Conservation (phyloP, 2,797 vertebrate species). For the Notolepis coatsorum region DNA sequence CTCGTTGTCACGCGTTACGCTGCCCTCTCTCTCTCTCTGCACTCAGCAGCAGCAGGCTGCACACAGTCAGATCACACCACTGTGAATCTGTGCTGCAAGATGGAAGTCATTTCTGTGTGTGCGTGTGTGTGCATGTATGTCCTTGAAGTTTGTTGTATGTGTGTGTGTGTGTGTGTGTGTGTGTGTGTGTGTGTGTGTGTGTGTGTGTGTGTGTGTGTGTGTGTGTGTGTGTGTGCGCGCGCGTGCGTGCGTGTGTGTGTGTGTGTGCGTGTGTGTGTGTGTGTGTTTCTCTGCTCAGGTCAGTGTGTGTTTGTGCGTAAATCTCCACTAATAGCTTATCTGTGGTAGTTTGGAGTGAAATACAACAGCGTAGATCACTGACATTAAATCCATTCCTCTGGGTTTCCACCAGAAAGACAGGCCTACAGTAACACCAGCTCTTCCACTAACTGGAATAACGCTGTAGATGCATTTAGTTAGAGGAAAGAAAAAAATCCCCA, state of each 20-base stretch:
- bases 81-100: no score
- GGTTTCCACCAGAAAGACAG: slow-evolving; percentile 57
- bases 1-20: no score
- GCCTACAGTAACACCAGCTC: slow-evolving; percentile 56
- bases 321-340: slow-evolving; percentile 48
- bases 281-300: no score
- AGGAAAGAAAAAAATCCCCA: slow-evolving; percentile 42
- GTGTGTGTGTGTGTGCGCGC: slow-evolving; percentile 22
- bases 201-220: slow-evolving; percentile 15
- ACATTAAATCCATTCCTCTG: slow-evolving; percentile 72
- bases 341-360: slow-evolving; percentile 62
- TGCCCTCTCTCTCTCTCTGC: no score
- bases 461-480: slow-evolving; percentile 61
- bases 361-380: slow-evolving; percentile 60
- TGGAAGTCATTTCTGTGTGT: no score
- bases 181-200: background rate
- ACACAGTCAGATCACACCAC: no score
- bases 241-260: background rate
- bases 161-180: background rate
- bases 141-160: background rate
- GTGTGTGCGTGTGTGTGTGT: background rate
- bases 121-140: no score
- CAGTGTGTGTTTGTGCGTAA: slow-evolving; percentile 6
- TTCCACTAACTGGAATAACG: slow-evolving; percentile 72
- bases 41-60: no score